Percentiles rank a stretch among this genome's conserved stretches.
phyloP scores from a whole-genome alignment of 2,797 vertebrate species.

The Neomorphus geoffroyi region DNA sequence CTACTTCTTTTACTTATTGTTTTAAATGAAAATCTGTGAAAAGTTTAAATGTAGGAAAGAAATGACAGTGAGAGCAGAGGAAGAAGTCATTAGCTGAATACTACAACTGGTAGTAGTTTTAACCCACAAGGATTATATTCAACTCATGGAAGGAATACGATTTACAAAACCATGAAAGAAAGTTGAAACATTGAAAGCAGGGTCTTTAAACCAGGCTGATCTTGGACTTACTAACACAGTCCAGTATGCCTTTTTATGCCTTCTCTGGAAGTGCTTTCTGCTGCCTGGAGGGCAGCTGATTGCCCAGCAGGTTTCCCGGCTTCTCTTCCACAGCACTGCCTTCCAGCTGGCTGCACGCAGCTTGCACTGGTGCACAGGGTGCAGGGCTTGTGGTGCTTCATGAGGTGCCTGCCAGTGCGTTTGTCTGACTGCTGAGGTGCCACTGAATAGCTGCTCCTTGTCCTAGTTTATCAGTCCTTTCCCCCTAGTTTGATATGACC shows the following conservation, averaged over 20 bases:
- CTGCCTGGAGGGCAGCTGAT: fast-evolving
- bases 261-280: neutral
- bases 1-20: neutral
- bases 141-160: neutral
- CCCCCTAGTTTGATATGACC: neutral
- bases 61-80: neutral
- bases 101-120: neutral
- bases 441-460: neutral
- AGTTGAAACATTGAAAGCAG: neutral
- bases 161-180: neutral
- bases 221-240: neutral
- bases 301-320: neutral
- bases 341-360: neutral
- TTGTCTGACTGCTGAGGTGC: neutral
- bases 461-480: neutral
- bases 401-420: fast-evolving
- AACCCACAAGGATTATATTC: neutral
- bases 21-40: neutral
- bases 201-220: neutral
- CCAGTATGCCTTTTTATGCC: neutral
- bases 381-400: neutral
- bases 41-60: neutral
- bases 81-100: neutral
- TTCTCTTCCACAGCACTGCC: neutral
- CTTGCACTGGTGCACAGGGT: neutral